A percentile compares a stretch with the other conserved stretches of the same genome.
These are phyloP conservation scores for Seriola aureovittata DNA, from an alignment of 2,113 vertebrate species.

Conservation along the genomic window DNA sequence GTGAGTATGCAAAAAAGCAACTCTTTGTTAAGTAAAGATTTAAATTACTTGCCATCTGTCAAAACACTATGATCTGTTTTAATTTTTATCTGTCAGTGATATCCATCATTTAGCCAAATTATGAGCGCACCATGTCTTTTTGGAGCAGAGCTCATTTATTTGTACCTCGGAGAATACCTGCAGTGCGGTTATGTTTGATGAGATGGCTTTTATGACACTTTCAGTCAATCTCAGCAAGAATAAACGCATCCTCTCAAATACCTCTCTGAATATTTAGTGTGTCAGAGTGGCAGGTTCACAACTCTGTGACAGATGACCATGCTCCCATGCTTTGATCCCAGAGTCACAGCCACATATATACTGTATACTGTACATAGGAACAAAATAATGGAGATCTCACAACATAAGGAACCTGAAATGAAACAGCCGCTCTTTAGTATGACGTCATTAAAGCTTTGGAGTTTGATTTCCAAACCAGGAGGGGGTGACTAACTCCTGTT, in stretches of 20 bases:
- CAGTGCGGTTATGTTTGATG: constrained; percentile 24
- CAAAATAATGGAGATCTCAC: constrained; percentile 27
- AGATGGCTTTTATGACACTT: constrained; percentile 49
- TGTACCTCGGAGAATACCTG: constrained; percentile 25
- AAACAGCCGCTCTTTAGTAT: constrained; percentile 7
- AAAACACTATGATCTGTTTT: constrained; percentile 52
- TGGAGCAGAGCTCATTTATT: constrained; percentile 55
- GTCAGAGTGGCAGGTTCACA: constrained; percentile 46
- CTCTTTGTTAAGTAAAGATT: constrained; percentile 30
- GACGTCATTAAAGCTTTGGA: constrained; percentile 10
- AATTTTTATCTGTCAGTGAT: constrained; percentile 42
- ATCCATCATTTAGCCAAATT: constrained; percentile 58
- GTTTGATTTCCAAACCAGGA: constrained; percentile 11
- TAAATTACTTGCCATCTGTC: constrained; percentile 26
- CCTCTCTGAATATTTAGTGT: constrained; percentile 29
- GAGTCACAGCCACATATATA: constrained; percentile 22
- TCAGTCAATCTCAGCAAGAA: constrained; percentile 17
- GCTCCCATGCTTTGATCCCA: constrained; percentile 39
- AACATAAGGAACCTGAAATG: constrained; percentile 34
- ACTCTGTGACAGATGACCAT: constrained; percentile 35
- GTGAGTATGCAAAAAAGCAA: constrained; percentile 17
- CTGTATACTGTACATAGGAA: not conserved
- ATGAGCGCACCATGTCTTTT: constrained; percentile 18
- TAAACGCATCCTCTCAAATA: constrained; percentile 8
- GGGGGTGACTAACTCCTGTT: not conserved